phyloP scores from a whole-genome alignment of 1,140 invertebrate genomes.

The Ostrea denselamellosa region DNA sequence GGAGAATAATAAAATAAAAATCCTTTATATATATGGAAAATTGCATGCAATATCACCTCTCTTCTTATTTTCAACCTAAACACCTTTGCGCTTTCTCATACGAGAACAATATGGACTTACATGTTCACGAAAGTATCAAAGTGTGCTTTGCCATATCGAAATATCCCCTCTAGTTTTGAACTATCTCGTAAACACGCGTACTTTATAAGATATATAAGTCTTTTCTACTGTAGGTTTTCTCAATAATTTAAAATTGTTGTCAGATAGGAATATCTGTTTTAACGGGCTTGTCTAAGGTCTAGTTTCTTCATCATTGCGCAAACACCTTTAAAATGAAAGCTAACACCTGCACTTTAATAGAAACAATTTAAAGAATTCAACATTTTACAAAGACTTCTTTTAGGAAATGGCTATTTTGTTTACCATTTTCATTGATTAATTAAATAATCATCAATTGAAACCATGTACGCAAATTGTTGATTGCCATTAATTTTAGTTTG shows the following conservation, averaged over 20 bases:
- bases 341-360: constrained; percentile 17
- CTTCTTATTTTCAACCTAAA: too few species aligned
- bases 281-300: not conserved
- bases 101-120: not conserved
- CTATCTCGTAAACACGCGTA: not conserved
- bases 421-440: constrained; percentile 24
- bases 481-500: constrained; percentile 31
- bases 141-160: not conserved
- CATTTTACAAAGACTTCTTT: not conserved
- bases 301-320: not conserved
- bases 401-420: not conserved
- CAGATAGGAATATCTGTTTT: too few species aligned
- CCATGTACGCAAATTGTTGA: constrained; percentile 29
- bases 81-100: not conserved
- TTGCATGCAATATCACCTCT: too few species aligned
- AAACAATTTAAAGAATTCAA: not conserved
- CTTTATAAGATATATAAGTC: too few species aligned
- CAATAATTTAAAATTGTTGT: too few species aligned
- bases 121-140: not conserved
- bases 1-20: too few species aligned
- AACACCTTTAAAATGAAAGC: not conserved
- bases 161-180: not conserved
- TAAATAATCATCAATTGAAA: constrained; percentile 37
- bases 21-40: too few species aligned
- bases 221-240: too few species aligned